Base-by-base conservation (phyloP, 2,888 invertebrate genomes). In the Periphyllus acericola region DNA sequence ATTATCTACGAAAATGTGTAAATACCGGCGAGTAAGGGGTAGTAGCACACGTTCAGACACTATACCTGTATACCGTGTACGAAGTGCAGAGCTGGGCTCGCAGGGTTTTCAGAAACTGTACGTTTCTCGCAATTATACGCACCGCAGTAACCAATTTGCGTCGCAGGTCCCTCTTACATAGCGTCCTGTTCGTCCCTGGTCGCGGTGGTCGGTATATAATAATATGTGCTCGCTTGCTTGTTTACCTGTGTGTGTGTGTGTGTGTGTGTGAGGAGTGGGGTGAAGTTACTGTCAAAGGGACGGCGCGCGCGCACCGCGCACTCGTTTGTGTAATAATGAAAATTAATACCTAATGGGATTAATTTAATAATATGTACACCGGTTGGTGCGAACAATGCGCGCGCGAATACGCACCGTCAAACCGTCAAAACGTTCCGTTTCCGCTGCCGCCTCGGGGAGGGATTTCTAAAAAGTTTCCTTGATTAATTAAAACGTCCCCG, bases 271-370 rank as follows among this genome's bases (percentile, higher is more conserved):
- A n/a, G 75, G 40, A 36, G 6, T 0, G n/a, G 9, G 29, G 32
- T n/a, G 80, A 86, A 80, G 55, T 79, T 79, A 72, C 74, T 74
- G 87, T 87, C 72, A 87, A 87, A 87, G 81, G 72, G 87, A 81
- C 74, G 85, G 9, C 52, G 55, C 72, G n/a, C 86, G 87, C 87
- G 46, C 80, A 81, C 87, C 87, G 46, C 80, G 87, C 87, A 74
- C 79, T 81, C 40, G 60, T 32, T 74, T 81, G 81, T 81, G 80
- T 81, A 87, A 87, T 87, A 80, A 87, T 81, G 80, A 87, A 87
- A 80, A 87, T 87, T 87, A 87, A 87, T 87, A 87, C 80, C 80
- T 87, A 87, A 87, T 87, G 81, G 72, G 87, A 87, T 87, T 87
- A 87, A 87, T 87, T 81, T 87, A 87, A 80, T 87, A 81, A 80